Base-by-base conservation (phyloP, 2,888 invertebrate species). In the Oscheius myriophilus region DNA sequence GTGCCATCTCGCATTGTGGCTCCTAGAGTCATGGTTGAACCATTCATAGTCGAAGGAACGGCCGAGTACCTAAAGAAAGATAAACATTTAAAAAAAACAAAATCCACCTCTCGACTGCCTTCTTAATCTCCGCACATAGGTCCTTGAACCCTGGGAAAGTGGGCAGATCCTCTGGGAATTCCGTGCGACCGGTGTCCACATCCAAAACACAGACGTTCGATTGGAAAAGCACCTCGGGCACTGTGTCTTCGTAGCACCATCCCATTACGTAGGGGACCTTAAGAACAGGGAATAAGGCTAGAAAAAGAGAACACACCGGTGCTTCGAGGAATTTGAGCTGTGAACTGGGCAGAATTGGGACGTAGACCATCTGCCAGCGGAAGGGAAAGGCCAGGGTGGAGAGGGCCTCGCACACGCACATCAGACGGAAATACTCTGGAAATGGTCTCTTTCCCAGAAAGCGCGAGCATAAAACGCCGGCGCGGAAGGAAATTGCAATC, bases 361-460 rank as follows among this genome's bases (percentile, higher is more conserved):
- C 98, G 88, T 98, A 98, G 2, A 98, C 96, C 88, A 98, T 96
- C 63, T 96, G 95, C 98, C 98, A 98, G 33, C 92, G 90, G 87
- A 97, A 98, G 1, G 98, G 98, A 85, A 96, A 93, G 46, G 96
- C 89, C 26, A 98, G 89, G 0, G 93, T 91, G 2, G 92, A 93
- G 80, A 96, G 91, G 83, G 95, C 93, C 89, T 98, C 98, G 6
- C 96, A 93, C 18, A 98, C 95, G 75, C 96, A 90, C 95, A 97
- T 97, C 82, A 98, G 89, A 87, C 93, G 92, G 89, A 95, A 93
- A 43, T 67, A 61, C 49, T 68, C 67, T 68, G 41, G 21, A 68
- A 52, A 41, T 7, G 9, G 33, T 33, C 33, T 33, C 33, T 33
- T 33, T 33, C 33, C 33, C 33, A 33, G 33, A 3, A 33, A 6